Evolutionary conservation across 2,888 invertebrate species (phyloP).

Genomic region (Nephrocerus scutellatus): DNA sequence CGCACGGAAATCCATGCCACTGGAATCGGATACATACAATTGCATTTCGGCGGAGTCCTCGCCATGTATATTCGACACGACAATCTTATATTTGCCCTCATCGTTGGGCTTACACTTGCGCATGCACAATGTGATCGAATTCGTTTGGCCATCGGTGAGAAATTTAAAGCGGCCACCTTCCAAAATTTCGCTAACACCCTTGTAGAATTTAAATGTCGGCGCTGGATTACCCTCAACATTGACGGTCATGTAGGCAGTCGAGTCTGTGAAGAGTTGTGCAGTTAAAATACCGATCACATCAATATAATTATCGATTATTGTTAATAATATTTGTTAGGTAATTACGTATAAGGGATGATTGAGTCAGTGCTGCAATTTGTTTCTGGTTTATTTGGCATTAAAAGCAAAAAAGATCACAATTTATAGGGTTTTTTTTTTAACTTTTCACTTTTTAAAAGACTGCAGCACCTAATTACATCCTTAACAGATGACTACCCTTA

Average conservation of each 20-base stretch:
- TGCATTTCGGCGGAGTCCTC: slow-evolving; percentile 94
- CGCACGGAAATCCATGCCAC: slow-evolving; percentile 98
- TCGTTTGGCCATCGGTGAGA: slow-evolving; percentile 88
- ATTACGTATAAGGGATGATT: no score
- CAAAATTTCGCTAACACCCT: slow-evolving; percentile 85
- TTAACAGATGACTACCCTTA: no score
- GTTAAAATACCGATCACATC: no score
- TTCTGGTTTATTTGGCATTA: no score
- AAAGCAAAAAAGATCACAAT: no score
- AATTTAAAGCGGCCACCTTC: slow-evolving; percentile 95
- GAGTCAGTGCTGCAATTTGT: no score
- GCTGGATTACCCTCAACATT: slow-evolving; percentile 91
- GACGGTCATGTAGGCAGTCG: slow-evolving; percentile 86
- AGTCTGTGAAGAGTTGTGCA: no score
- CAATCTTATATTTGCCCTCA: slow-evolving; percentile 92
- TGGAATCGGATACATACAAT: slow-evolving; percentile 93
- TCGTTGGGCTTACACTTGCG: slow-evolving; percentile 94
- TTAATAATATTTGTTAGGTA: no score
- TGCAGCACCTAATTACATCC: no score
- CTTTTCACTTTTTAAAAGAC: no score
- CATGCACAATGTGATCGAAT: slow-evolving; percentile 88
- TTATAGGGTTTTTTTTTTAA: no score
- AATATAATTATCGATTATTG: no score
- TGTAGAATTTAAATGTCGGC: slow-evolving; percentile 93
- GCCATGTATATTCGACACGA: slow-evolving; percentile 88